Base-by-base conservation (phyloP, 2,797 vertebrate genomes). In the Poeciliopsis presidionis region DNA sequence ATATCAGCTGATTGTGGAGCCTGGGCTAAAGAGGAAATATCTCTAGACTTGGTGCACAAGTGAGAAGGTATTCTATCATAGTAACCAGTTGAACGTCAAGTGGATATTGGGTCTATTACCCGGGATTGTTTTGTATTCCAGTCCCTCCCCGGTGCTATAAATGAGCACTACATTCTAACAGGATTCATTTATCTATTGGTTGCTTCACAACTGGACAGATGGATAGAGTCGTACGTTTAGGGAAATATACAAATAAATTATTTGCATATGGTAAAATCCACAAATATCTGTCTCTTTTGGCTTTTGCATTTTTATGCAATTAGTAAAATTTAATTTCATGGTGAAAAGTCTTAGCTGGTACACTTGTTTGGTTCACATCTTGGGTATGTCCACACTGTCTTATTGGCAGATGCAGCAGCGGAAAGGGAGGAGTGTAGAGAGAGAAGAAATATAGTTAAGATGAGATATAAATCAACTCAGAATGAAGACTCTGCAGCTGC, bases 361-460 rank as follows among this genome's bases (percentile, higher is more conserved):
- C 14, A 72, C 18, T 39, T 57, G 16, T 57, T 72, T 45, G 67
- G 13, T 59, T 14, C 1, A 4, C 7, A 73, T 0, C 0, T 4
- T 77, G 12, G 49, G 45, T 0, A 22, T 25, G 4, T 0, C 1
- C 14, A 28, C 14, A 0, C 0, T 46, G 16, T 78, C 46, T 87
- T 36, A 86, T 73, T 81, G 79, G 79, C 22, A 55, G 73, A 28
- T 80, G 65, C 13, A 12, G 39, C 5, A 76, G 43, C 7, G 5
- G 41, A 76, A 43, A 74, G 51, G 78, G 86, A 76, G 85, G 80
- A 72, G 84, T 22, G 7, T 2, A 2, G 53, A 73, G 51, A 80
- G 55, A 75, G 79, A 72, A 84, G 78, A 74, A 73, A 16, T 28
- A 22, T 25, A 51, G 47, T 4, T 51, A 36, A 51, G 71, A 72